phyloP scores from a whole-genome alignment of 2,888 invertebrate species.

The Drosophila mercatorum region DNA sequence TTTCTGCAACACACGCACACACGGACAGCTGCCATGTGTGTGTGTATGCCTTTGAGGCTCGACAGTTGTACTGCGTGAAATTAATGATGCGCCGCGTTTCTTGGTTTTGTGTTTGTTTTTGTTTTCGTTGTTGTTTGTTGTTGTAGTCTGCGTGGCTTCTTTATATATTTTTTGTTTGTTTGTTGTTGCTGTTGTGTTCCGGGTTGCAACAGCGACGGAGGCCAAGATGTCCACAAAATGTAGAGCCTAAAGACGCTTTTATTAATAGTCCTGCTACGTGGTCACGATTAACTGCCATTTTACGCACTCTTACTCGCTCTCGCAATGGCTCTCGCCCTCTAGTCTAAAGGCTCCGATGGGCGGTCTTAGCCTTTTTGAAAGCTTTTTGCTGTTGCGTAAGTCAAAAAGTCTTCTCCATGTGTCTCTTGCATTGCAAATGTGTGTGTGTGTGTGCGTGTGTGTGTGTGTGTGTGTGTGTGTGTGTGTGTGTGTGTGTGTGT shows the following conservation, averaged over 20 bases:
- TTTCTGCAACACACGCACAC: constrained; percentile 57
- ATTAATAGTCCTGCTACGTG: constrained; percentile 78
- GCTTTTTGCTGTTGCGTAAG: constrained; percentile 80
- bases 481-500: constrained; percentile 14
- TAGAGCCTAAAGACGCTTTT: constrained; percentile 75
- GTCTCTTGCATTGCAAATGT: constrained; percentile 17
- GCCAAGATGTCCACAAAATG: constrained; percentile 74
- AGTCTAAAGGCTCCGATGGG: constrained; percentile 15
- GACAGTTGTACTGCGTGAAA: constrained; percentile 79
- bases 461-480: constrained; percentile 32
- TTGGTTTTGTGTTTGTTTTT: constrained; percentile 45
- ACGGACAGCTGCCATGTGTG: constrained; percentile 18
- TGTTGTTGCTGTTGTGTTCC: constrained; percentile 7
- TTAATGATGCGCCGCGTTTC: constrained; percentile 75
- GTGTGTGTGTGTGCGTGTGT: constrained; percentile 25
- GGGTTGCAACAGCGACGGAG: constrained; percentile 40
- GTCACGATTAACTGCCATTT: constrained; percentile 79
- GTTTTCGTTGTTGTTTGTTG: constrained; percentile 35
- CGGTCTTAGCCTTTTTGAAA: constrained; percentile 70
- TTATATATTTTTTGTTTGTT: constrained; percentile 8
- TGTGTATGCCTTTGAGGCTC: constrained; percentile 57
- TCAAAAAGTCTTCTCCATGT: constrained; percentile 63
- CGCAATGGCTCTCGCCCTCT: constrained; percentile 16
- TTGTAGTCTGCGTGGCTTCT: constrained; percentile 14
- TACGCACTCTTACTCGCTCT: constrained; percentile 74